Evolutionary conservation across 2,797 vertebrate species (phyloP), one percentile per base, ranked within the genome.

Genomic region (Gastrophryne carolinensis): DNA sequence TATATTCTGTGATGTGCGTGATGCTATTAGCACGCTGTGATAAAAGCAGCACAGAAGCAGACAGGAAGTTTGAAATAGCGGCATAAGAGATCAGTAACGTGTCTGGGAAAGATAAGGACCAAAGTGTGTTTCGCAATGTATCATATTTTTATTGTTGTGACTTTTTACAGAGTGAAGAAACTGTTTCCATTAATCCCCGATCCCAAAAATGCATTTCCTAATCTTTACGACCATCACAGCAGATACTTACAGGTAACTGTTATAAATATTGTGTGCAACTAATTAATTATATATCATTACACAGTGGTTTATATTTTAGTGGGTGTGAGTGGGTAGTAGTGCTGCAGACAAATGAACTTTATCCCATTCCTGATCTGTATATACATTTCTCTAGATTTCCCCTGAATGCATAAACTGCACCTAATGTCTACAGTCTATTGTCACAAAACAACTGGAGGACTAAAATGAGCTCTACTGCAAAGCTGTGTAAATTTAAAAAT

Each of bases 171-270:
- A 79, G 41, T 87, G 63, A 84, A 80, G 74, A 81, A 73, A 52
- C 21, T 86, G 52, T 78, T 87, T 65, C 86, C 87, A 35, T 57
- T 44, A 47, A 81, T 88, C 70, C 87, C 87, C 57, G 86, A 88
- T 78, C 82, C 86, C 39, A 86, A 85, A 73, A 78, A 84, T 62
- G 74, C 32, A 9, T 82, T 80, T 60, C 58, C 74, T 44, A 74
- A 68, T 19, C 78, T 86, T 4, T 79, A 83, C 72, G 80, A 78
- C 9, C 61, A 29, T 4, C 29, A 82, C 47, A 81, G 79, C 63
- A 83, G 81, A 19, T 76, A 85, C 17, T 73, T 78, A 63, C 80
- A 85, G 82, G 86, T 88, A 84, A 11, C 29, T 24, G 44, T 37
- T 34, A n/a, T n/a, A n/a, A n/a, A n/a, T n/a, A n/a, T n/a, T n/a